A percentile compares a stretch with the other conserved stretches of the same genome.
These are phyloP conservation scores for Sylvia borin DNA, from an alignment of 2,797 vertebrate genomes.

Conservation along the genomic window DNA sequence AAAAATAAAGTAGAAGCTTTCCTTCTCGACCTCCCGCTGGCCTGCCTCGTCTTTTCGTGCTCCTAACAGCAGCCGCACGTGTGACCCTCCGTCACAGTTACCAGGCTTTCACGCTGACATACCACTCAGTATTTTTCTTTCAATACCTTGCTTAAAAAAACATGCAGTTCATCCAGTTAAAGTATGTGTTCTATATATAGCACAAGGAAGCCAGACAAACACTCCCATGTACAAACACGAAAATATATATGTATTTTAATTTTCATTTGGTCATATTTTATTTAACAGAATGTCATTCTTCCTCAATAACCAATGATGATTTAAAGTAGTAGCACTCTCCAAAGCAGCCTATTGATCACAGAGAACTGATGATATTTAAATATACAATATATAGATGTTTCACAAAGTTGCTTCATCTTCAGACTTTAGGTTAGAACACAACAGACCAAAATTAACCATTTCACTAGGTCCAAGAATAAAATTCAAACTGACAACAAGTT, in stretches of 20 bases:
- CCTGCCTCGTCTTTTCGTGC: too few species aligned
- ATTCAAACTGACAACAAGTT: slow-evolving; percentile 5
- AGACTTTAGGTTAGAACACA: slow-evolving; percentile 15
- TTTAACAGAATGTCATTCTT: slow-evolving; percentile 60
- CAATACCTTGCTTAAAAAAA: not conserved
- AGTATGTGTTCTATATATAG: not conserved
- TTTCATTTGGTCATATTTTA: slow-evolving; percentile 69
- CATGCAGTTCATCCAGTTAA: not conserved
- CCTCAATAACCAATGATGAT: slow-evolving; percentile 48
- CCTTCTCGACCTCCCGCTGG: too few species aligned
- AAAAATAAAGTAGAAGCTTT: too few species aligned
- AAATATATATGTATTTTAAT: slow-evolving; percentile 63
- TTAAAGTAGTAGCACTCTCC: slow-evolving; percentile 35
- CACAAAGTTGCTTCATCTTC: slow-evolving; percentile 31
- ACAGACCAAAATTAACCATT: slow-evolving; percentile 27
- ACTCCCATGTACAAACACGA: slow-evolving; percentile 15
- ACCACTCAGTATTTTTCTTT: not conserved
- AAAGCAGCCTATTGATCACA: slow-evolving; percentile 48
- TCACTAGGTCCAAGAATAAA: slow-evolving; percentile 24
- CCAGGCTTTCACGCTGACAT: not conserved
- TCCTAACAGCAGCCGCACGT: too few species aligned
- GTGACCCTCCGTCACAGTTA: not conserved
- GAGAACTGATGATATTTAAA: slow-evolving; percentile 36
- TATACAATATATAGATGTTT: slow-evolving; percentile 49
- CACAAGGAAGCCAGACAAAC: slow-evolving; percentile 27